Conservation (phyloP, 1,140 invertebrate species). For the Atta texana region DNA sequence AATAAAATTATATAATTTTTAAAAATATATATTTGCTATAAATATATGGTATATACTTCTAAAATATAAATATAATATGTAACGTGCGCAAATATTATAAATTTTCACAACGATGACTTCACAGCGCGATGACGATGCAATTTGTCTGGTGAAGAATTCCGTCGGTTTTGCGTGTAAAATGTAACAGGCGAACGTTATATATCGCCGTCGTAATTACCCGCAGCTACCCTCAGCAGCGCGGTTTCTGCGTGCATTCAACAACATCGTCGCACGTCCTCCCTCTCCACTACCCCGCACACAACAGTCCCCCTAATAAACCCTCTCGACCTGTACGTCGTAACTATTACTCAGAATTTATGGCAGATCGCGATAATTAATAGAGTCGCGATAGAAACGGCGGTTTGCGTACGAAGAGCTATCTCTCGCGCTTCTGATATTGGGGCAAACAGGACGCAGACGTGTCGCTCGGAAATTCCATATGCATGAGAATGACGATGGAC, state of each 20-base stretch:
- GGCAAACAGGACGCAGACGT: slow-evolving; percentile 65
- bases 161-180: slow-evolving; percentile 54
- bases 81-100: neutral
- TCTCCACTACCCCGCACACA: slow-evolving; percentile 31
- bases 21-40: neutral
- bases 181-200: slow-evolving; percentile 58
- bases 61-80: neutral
- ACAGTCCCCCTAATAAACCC: slow-evolving; percentile 68
- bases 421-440: slow-evolving; percentile 75
- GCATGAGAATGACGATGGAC: slow-evolving; percentile 65
- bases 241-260: slow-evolving; percentile 66
- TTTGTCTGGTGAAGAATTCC: slow-evolving; percentile 52
- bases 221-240: slow-evolving; percentile 46
- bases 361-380: slow-evolving; percentile 80
- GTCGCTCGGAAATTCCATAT: slow-evolving; percentile 72
- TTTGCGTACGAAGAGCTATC: slow-evolving; percentile 72
- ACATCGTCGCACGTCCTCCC: slow-evolving; percentile 46
- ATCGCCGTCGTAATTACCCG: slow-evolving; percentile 66
- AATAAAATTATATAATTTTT: neutral
- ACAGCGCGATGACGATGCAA: slow-evolving; percentile 34
- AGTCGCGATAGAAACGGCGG: slow-evolving; percentile 72
- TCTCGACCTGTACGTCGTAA: slow-evolving; percentile 62
- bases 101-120: slow-evolving; percentile 20
- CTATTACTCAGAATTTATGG: slow-evolving; percentile 80
- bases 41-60: neutral